Base-by-base conservation (phyloP, 2,797 vertebrate genomes). In the Sebastes itinus region DNA sequence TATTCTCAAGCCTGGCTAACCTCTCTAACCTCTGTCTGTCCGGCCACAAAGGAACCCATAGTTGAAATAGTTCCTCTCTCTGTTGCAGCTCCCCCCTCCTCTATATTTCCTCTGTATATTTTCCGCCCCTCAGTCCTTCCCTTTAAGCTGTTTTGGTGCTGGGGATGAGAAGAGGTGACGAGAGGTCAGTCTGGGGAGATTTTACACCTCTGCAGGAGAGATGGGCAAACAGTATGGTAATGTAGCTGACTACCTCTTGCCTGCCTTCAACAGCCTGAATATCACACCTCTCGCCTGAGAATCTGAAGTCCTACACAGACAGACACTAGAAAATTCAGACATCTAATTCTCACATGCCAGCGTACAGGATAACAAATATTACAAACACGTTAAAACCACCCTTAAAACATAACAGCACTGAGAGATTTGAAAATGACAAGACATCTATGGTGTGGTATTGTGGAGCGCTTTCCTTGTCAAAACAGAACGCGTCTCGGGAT, bases 311-410 rank as follows among this genome's bases (percentile, higher is more conserved):
- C 67, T 13, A 61, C 69, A 79, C 75, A 69, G 66, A 75, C 74
- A 10, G 42, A 63, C 4, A 33, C 62, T 33, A 64, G 28, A 35
- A 16, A 4, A 7, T 54, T 35, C 42, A 74, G 42, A 88, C 75
- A 83, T 80, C 71, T 87, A 58, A 89, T 88, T 92, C 75, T 88
- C 88, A 92, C 90, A 88, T 91, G 79, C 87, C 88, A 75, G 52
- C 80, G 59, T 82, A 72, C 55, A 28, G 5, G 20, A 55, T 62
- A 66, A 55, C 20, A 81, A 82, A 87, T 23, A 69, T 4, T 74
- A 71, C 70, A 58, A 7, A 38, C 64, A 77, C 78, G 67, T 67
- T 69, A 65, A 65, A 82, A 75, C 62, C 71, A 11, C 56, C 60
- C 66, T 65, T 49, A 82, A 80, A 90, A 77, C 62, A 72, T n/a